A percentile compares a stretch with the other conserved stretches of the same genome.
Conservation (phyloP, 2,113 vertebrate species). For the Junco hyemalis region DNA sequence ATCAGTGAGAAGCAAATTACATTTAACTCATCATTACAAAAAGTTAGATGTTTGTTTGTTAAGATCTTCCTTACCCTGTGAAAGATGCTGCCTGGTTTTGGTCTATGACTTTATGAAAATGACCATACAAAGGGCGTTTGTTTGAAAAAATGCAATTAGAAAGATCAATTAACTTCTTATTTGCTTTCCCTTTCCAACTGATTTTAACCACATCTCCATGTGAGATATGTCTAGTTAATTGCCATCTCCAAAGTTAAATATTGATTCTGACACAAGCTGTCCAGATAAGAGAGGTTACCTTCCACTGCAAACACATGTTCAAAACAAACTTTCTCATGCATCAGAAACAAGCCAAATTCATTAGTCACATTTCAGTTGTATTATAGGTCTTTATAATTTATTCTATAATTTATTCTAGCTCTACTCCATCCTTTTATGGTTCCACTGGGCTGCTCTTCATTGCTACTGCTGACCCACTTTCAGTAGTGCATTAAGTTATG, state of each 20-base stretch:
- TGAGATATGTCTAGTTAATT: neutral
- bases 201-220: neutral
- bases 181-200: neutral
- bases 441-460: neutral
- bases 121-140: neutral
- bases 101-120: neutral
- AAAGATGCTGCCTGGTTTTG: neutral
- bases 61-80: neutral
- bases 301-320: neutral
- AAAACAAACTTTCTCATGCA: neutral
- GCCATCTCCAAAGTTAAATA: neutral
- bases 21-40: neutral
- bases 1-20: neutral
- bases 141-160: neutral
- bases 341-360: neutral
- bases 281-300: neutral
- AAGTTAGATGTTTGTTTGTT: neutral
- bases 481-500: conserved; percentile 18
- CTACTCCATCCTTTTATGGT: neutral
- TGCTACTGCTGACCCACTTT: neutral
- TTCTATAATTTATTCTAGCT: neutral
- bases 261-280: neutral
- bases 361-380: neutral
- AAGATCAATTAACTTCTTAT: neutral
- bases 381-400: neutral